Percentiles rank a stretch among this genome's conserved stretches.
phyloP scores from a whole-genome alignment of 2,888 invertebrate species.

The Eristalinus aeneus region DNA sequence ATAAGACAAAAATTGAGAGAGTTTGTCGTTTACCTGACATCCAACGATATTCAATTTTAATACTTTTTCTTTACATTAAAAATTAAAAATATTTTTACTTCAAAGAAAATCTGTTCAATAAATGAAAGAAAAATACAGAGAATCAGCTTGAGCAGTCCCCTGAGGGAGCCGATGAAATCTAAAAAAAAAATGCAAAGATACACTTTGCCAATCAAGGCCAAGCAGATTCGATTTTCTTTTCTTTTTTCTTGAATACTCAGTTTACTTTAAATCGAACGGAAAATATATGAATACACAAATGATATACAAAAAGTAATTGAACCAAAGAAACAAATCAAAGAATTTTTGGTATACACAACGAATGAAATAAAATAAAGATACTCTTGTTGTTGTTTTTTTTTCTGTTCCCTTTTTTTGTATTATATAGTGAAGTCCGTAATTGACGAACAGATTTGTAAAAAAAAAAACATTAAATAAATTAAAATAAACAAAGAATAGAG shows the following conservation, averaged over 20 bases:
- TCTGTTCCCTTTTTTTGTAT: conserved; percentile 8
- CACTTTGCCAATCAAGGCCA: conserved; percentile 48
- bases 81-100: conserved; percentile 39
- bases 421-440: neutral
- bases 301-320: conserved; percentile 70
- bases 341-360: conserved; percentile 56
- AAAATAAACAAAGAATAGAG: conserved; percentile 27
- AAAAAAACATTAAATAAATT: conserved; percentile 19
- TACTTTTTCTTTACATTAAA: conserved; percentile 39
- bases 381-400: conserved; percentile 53
- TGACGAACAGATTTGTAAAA: conserved; percentile 23
- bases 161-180: conserved; percentile 25
- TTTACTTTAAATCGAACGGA: conserved; percentile 19
- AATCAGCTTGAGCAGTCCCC: conserved; percentile 33
- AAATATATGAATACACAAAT: conserved; percentile 24
- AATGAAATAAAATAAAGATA: conserved; percentile 21
- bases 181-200: conserved; percentile 47
- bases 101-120: neutral
- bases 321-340: conserved; percentile 39
- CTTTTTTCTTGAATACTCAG: conserved; percentile 52
- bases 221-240: conserved; percentile 39
- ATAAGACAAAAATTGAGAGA: neutral
- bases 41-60: conserved; percentile 51
- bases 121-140: neutral
- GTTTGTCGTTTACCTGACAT: conserved; percentile 65